A percentile compares a stretch with the other conserved stretches of the same genome.
Conservation (phyloP, 2,888 invertebrate species). For the Cosmopolites sordidus region DNA sequence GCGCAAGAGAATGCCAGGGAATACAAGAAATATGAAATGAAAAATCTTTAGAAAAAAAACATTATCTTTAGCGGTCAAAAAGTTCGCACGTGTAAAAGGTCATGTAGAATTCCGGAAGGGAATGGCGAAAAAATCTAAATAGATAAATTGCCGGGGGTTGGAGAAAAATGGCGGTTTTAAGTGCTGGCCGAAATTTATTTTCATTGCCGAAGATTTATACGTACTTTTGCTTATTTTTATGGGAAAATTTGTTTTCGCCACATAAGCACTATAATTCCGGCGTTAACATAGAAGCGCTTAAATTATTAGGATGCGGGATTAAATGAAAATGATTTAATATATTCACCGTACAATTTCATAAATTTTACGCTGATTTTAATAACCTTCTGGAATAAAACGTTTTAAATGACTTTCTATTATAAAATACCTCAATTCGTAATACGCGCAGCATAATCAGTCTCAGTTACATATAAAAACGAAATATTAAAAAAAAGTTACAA, state of each 20-base stretch:
- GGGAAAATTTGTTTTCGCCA: constrained; percentile 1
- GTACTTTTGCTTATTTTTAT: constrained; percentile 2
- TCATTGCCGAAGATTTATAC: constrained; percentile 1
- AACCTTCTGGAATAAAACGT: too few species aligned
- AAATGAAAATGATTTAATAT: background rate
- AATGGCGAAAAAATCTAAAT: constrained; percentile 1
- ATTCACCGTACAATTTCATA: background rate
- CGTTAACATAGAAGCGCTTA: background rate
- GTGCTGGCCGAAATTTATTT: constrained; percentile 2
- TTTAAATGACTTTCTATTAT: too few species aligned
- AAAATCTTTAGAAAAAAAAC: background rate
- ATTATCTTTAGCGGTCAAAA: background rate
- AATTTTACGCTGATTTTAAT: too few species aligned
- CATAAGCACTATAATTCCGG: background rate
- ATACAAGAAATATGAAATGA: background rate
- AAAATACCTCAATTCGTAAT: too few species aligned
- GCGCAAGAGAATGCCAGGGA: too few species aligned
- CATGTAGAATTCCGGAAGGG: background rate
- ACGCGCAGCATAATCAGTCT: too few species aligned
- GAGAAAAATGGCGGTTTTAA: constrained; percentile 1
- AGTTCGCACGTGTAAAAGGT: background rate
- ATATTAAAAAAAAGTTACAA: too few species aligned
- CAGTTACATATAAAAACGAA: too few species aligned
- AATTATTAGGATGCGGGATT: constrained; percentile 1
- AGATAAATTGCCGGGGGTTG: constrained; percentile 1